Percentiles rank a stretch among this genome's conserved stretches.
Evolutionary conservation across 1,140 invertebrate genomes (phyloP).

Genomic region (Yoshiicerus persimilis): DNA sequence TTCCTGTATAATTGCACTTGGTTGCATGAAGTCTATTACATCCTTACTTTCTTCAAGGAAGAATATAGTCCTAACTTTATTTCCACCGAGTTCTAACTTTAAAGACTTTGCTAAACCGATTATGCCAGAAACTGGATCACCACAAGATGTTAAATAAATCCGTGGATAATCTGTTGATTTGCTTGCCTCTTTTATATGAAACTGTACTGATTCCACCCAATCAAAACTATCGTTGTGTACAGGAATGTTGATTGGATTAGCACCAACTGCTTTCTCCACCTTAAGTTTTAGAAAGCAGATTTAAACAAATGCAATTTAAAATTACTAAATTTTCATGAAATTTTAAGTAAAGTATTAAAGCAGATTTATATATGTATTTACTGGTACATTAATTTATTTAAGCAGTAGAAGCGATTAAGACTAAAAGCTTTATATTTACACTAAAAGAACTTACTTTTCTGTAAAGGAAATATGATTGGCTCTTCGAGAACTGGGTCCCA

Average conservation of each 20-base stretch:
- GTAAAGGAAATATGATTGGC: neutral
- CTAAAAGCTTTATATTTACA: neutral
- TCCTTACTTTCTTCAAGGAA: neutral
- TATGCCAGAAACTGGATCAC: neutral
- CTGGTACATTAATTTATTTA: neutral
- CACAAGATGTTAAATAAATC: neutral
- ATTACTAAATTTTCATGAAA: neutral
- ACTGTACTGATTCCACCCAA: neutral
- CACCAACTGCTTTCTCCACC: too few species aligned
- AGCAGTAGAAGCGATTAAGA: too few species aligned
- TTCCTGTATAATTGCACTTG: conserved; percentile 23
- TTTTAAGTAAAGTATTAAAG: neutral
- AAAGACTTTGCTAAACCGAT: neutral
- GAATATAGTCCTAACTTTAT: conserved; percentile 62
- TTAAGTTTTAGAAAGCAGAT: neutral
- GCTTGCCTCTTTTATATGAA: neutral
- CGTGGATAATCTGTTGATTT: neutral
- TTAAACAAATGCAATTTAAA: neutral
- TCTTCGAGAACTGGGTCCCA: neutral
- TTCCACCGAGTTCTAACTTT: neutral
- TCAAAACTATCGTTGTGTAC: neutral
- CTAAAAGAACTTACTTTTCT: neutral
- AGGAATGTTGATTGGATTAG: neutral
- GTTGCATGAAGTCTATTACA: neutral
- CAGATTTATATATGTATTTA: neutral